Conservation (phyloP, 2,113 vertebrate species). For the Pseudopipra pipra region DNA sequence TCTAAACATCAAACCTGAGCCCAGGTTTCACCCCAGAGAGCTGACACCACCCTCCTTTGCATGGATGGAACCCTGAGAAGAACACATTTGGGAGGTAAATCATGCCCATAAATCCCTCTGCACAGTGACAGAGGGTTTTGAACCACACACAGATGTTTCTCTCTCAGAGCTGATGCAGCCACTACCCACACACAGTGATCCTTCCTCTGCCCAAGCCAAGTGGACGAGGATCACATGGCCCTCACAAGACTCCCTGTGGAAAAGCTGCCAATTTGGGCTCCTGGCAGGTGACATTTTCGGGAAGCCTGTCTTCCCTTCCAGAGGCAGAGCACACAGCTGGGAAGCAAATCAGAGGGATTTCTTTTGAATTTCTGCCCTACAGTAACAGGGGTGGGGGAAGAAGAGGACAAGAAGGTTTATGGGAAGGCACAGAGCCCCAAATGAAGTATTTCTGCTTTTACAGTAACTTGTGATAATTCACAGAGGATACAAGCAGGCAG, state of each 20-base stretch:
- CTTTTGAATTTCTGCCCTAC: background rate
- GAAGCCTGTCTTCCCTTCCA: background rate
- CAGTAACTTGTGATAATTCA: background rate
- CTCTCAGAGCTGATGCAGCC: background rate
- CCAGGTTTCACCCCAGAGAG: background rate
- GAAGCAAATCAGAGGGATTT: background rate
- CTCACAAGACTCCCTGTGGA: background rate
- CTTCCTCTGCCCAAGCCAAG: background rate
- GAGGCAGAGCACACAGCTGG: background rate
- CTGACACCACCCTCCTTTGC: no score
- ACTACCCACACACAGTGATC: background rate
- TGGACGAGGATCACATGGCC: fast-evolving
- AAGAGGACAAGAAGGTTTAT: background rate
- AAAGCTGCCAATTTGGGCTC: background rate
- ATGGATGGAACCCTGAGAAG: fast-evolving
- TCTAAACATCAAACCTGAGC: background rate
- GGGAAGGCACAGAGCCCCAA: background rate
- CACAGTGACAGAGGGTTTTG: background rate
- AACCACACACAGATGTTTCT: background rate
- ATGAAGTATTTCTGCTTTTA: background rate
- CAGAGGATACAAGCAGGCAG: background rate
- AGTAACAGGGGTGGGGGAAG: background rate
- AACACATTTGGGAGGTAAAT: fast-evolving
- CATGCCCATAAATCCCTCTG: background rate
- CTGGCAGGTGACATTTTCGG: background rate